Evolutionary conservation across 2,113 vertebrate species (phyloP).

Genomic region (Lynx canadensis): DNA sequence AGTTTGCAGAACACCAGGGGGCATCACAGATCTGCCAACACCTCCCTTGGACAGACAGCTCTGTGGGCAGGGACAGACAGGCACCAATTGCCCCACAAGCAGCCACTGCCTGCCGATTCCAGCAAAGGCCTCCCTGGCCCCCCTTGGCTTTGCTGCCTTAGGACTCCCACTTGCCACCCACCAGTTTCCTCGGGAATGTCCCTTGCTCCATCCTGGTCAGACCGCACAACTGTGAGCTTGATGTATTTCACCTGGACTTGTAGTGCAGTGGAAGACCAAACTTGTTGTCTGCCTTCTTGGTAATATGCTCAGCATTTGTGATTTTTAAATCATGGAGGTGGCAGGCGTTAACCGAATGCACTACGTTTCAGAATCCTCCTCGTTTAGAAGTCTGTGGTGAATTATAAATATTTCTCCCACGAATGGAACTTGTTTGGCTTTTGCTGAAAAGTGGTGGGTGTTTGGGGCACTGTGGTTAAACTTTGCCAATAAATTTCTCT

Average conservation of each 20-base stretch:
- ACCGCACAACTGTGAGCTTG: neutral
- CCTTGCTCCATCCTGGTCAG: neutral
- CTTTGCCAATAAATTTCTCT: neutral
- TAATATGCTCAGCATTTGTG: neutral
- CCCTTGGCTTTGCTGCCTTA: neutral
- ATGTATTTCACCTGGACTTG: neutral
- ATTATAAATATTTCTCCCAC: neutral
- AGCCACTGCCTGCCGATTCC: slow-evolving; percentile 15
- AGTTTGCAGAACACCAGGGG: slow-evolving; percentile 53
- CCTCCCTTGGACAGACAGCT: slow-evolving; percentile 1
- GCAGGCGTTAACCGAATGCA: neutral
- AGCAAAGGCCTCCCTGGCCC: neutral
- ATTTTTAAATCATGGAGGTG: neutral
- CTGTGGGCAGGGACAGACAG: neutral
- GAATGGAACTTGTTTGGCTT: neutral
- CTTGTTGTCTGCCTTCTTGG: neutral
- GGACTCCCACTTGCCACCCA: neutral
- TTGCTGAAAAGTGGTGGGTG: neutral
- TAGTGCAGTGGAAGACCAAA: neutral
- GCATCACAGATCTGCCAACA: neutral
- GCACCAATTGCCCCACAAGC: slow-evolving; percentile 46
- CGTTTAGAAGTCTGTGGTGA: neutral
- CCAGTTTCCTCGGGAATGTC: neutral
- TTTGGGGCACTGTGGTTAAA: neutral
- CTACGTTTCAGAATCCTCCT: neutral